Conservation (phyloP, 2,113 vertebrate genomes). For the Amphilophus citrinellus region DNA sequence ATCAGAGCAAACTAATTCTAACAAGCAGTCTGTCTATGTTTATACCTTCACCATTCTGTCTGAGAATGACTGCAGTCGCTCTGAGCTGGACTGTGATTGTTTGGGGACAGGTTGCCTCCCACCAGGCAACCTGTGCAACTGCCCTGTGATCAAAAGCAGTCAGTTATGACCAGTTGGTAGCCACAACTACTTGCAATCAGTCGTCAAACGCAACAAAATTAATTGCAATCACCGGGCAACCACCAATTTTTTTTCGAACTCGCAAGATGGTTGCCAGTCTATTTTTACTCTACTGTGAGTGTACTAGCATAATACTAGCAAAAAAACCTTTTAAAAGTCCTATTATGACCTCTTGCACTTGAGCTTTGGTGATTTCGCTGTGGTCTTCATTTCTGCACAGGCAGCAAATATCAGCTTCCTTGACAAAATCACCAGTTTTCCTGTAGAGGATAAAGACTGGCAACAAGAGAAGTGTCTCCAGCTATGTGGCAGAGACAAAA, state of each 20-base stretch:
- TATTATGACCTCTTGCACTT: neutral
- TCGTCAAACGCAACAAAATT: neutral
- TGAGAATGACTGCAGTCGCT: no score
- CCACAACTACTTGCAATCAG: neutral
- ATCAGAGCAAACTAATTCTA: neutral
- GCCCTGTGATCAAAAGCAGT: neutral
- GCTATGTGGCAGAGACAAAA: neutral
- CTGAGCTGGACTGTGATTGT: neutral
- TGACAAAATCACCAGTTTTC: neutral
- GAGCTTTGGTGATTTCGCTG: neutral
- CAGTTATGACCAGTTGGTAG: neutral
- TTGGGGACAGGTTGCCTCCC: no score
- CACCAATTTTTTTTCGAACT: no score
- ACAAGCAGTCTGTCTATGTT: neutral
- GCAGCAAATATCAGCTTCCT: neutral
- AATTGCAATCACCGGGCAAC: neutral
- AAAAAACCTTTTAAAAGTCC: neutral
- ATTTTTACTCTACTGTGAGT: neutral
- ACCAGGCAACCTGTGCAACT: neutral
- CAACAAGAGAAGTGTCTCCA: neutral
- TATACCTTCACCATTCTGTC: neutral
- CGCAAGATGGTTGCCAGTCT: neutral
- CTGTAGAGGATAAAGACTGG: neutral
- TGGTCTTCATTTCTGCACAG: neutral
- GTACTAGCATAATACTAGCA: neutral